Conservation (phyloP, 2,888 invertebrate species). For the Ceraclea dissimilis region DNA sequence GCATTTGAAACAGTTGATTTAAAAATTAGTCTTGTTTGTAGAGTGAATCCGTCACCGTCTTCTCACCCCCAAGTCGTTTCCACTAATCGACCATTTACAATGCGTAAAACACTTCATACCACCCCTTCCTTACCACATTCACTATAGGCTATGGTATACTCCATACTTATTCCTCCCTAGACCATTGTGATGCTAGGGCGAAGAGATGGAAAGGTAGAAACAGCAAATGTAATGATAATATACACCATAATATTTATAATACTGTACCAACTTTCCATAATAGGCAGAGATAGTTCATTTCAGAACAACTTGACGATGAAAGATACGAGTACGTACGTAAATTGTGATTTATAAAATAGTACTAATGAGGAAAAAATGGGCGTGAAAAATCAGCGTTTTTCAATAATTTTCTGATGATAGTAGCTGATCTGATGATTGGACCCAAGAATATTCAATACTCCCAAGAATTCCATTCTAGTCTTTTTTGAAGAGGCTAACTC, state of each 20-base stretch:
- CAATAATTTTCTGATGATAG: no score
- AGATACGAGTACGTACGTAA: no score
- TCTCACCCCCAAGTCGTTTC: constrained; percentile 10
- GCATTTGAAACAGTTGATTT: no score
- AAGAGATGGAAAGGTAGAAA: constrained; percentile 22
- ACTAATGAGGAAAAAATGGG: no score
- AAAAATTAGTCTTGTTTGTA: no score
- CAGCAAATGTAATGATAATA: constrained; percentile 26
- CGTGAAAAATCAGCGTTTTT: no score
- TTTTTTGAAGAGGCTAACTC: no score
- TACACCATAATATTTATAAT: constrained; percentile 26
- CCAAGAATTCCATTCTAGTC: no score
- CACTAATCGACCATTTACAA: constrained; percentile 26
- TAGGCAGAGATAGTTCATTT: constrained; percentile 14
- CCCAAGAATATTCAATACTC: no score
- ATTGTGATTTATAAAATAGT: no score
- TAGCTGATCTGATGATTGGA: no score
- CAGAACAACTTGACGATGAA: no score
- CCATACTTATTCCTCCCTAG: constrained; percentile 10
- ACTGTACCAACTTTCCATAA: constrained; percentile 14
- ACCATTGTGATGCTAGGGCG: constrained; percentile 5
- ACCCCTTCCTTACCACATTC: constrained; percentile 4
- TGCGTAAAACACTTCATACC: constrained; percentile 22
- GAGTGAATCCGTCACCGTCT: neutral
- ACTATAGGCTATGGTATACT: constrained; percentile 7